A percentile compares a stretch with the other conserved stretches of the same genome.
phyloP scores from a whole-genome alignment of 2,797 vertebrate species.

The Varecia variegata region DNA sequence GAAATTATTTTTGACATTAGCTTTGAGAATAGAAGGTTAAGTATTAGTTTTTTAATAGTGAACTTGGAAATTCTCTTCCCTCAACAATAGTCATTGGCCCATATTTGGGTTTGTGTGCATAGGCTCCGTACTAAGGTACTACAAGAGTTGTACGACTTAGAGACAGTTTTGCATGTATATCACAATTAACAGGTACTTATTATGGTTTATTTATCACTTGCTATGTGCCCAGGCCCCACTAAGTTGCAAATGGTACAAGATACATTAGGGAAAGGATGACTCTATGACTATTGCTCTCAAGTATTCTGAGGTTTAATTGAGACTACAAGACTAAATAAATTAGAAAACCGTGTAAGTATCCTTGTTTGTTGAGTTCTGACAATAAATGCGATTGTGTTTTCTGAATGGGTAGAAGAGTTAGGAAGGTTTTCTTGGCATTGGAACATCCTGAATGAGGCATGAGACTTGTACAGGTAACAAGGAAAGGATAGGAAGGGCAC shows the following conservation, averaged over 20 bases:
- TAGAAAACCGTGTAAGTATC: not conserved
- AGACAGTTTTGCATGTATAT: not conserved
- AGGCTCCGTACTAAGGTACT: not conserved
- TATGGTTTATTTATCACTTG: not conserved
- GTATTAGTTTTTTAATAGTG: not conserved
- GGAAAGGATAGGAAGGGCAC: not conserved
- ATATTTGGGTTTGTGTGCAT: not conserved
- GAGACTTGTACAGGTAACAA: not conserved
- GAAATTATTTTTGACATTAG: not conserved
- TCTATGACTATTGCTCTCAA: not conserved
- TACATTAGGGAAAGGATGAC: not conserved
- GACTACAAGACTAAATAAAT: not conserved
- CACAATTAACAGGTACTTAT: not conserved
- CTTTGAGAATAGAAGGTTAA: not conserved
- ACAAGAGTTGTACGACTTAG: not conserved
- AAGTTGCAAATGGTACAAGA: not conserved
- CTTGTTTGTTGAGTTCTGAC: not conserved
- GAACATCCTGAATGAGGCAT: not conserved
- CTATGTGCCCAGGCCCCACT: not conserved
- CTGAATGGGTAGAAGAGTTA: not conserved
- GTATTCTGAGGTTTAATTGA: not conserved
- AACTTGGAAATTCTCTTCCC: not conserved
- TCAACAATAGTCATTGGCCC: not conserved
- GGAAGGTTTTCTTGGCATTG: not conserved
- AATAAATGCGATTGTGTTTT: not conserved